Percentiles rank a stretch among this genome's conserved stretches.
Evolutionary conservation across 2,797 vertebrate species (phyloP).

Genomic region (Micrastur ruficollis): DNA sequence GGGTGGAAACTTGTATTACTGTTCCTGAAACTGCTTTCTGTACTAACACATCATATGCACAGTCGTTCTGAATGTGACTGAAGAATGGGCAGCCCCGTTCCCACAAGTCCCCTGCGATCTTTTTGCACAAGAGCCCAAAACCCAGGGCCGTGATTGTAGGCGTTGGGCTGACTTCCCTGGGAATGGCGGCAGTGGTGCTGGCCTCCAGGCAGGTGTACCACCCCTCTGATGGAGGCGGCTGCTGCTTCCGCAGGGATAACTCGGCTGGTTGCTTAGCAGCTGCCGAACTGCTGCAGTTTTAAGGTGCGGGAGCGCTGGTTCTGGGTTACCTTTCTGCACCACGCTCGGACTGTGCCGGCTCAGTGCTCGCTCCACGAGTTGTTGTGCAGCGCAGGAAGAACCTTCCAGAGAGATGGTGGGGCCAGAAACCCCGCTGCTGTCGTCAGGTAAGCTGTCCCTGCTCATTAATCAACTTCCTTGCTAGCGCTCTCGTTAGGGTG

Average conservation of each 20-base stretch:
- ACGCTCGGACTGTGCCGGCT: background rate
- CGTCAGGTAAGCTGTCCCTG: background rate
- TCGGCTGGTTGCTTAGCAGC: slow-evolving; percentile 47
- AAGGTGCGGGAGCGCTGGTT: background rate
- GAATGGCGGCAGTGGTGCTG: background rate
- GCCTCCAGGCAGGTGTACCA: background rate
- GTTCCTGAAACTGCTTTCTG: background rate
- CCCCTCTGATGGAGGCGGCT: background rate
- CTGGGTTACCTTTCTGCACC: background rate
- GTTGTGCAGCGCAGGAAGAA: background rate
- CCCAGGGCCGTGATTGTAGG: accelerated
- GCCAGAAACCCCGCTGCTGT: background rate
- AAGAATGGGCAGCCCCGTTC: accelerated
- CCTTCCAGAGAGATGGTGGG: background rate
- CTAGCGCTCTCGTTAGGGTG: background rate
- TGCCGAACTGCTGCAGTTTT: background rate
- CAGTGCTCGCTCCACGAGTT: background rate
- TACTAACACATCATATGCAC: accelerated
- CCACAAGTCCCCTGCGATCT: accelerated
- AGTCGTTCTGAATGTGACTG: accelerated
- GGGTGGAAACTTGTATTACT: background rate
- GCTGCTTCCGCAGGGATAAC: background rate
- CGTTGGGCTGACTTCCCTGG: background rate
- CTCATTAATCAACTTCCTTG: background rate
- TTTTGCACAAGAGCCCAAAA: background rate